phyloP scores from a whole-genome alignment of 2,113 vertebrate genomes.

The Zosterops hypoxanthus region DNA sequence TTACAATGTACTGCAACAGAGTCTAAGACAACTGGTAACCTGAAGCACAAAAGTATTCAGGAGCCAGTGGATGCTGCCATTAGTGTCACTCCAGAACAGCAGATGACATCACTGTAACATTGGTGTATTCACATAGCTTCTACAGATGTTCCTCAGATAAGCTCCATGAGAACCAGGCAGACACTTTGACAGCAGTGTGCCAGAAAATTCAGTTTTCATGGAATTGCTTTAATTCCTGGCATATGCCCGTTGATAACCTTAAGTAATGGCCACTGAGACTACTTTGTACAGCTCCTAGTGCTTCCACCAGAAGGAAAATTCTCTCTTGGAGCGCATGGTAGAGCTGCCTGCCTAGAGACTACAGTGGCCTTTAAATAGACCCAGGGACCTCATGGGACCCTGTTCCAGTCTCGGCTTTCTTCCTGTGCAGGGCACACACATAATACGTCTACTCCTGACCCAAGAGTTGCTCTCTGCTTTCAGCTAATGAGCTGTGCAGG shows the following conservation, averaged over 20 bases:
- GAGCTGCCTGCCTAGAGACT: slow-evolving; percentile 70
- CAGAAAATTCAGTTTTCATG: neutral
- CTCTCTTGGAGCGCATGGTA: neutral
- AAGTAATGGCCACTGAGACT: slow-evolving; percentile 56
- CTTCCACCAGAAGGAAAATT: slow-evolving; percentile 1
- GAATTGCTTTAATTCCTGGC: slow-evolving; percentile 13
- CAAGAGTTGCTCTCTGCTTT: neutral
- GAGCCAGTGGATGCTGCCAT: neutral
- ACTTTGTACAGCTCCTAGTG: slow-evolving; percentile 61
- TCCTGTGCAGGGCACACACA: slow-evolving; percentile 41
- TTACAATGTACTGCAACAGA: neutral
- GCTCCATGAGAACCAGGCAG: neutral
- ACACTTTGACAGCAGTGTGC: neutral
- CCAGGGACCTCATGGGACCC: neutral
- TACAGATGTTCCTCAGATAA: neutral
- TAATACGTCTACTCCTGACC: neutral
- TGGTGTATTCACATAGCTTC: neutral
- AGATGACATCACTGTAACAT: neutral
- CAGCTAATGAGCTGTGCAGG: neutral
- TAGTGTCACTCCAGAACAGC: neutral
- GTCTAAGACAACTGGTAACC: neutral
- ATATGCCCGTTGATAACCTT: neutral
- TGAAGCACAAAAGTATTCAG: neutral
- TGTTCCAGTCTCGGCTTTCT: slow-evolving; percentile 53
- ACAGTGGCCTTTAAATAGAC: slow-evolving; percentile 10